Percentiles rank a stretch among this genome's conserved stretches.
These are phyloP conservation scores for Chelonoidis abingdonii DNA, from an alignment of 2,113 vertebrate species.

Conservation along the genomic window DNA sequence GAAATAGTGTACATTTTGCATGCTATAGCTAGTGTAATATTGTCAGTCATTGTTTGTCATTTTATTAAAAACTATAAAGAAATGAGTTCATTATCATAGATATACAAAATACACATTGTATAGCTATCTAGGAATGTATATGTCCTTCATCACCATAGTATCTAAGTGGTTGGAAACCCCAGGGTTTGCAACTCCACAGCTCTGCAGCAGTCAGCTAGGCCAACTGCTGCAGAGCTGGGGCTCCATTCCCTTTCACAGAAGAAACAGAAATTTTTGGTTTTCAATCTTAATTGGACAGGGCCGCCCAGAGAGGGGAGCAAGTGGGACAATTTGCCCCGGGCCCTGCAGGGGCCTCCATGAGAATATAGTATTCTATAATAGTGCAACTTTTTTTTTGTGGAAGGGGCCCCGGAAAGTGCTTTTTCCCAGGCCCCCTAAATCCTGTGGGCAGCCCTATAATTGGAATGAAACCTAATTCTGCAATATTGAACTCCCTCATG, in stretches of 20 bases:
- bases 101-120: neutral
- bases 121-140: neutral
- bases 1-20: neutral
- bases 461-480: neutral
- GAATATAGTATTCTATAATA: no score
- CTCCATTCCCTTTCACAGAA: neutral
- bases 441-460: neutral
- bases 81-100: neutral
- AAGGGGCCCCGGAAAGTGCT: no score
- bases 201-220: neutral
- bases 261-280: neutral
- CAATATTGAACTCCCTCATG: neutral
- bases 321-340: no score
- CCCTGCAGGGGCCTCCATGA: no score
- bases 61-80: neutral
- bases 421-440: no score
- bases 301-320: no score
- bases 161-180: neutral
- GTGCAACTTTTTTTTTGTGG: no score
- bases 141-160: neutral
- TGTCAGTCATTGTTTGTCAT: neutral
- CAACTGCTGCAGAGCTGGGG: fast-evolving
- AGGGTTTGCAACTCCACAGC: neutral
- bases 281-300: neutral
- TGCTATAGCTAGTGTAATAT: neutral